A percentile compares a stretch with the other conserved stretches of the same genome.
phyloP scores from a whole-genome alignment of 1,140 invertebrate species.

The Nixonia krombeini region DNA sequence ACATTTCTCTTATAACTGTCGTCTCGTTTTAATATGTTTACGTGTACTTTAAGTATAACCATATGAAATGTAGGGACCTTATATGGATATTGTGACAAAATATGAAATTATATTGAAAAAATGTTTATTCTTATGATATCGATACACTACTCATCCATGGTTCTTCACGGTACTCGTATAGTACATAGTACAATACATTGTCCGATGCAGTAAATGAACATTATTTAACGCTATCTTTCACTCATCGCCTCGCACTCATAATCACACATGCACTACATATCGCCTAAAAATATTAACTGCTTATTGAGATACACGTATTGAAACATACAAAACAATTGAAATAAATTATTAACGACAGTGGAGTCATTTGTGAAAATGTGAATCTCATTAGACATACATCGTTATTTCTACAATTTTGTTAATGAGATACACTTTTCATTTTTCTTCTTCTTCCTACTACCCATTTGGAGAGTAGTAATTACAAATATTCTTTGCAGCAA shows the following conservation, averaged over 20 bases:
- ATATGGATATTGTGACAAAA: no score
- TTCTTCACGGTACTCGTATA: conserved; percentile 55
- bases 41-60: not conserved
- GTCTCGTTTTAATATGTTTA: no score
- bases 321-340: conserved; percentile 66
- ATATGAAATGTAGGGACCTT: no score
- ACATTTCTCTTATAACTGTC: no score
- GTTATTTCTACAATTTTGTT: not conserved
- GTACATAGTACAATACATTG: conserved; percentile 61
- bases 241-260: conserved; percentile 33
- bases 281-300: conserved; percentile 45
- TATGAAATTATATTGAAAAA: conserved; percentile 68
- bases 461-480: conserved; percentile 9
- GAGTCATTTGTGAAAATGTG: conserved; percentile 35
- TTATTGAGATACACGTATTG: conserved; percentile 58
- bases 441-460: not conserved
- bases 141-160: conserved; percentile 57
- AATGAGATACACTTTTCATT: not conserved
- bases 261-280: conserved; percentile 27
- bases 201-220: conserved; percentile 49
- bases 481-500: conserved; percentile 30
- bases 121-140: conserved; percentile 64
- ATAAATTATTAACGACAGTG: conserved; percentile 64
- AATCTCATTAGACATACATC: not conserved
- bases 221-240: conserved; percentile 14